Base-by-base conservation (phyloP, 2,797 vertebrate species). In the Rhinoraja longicauda region DNA sequence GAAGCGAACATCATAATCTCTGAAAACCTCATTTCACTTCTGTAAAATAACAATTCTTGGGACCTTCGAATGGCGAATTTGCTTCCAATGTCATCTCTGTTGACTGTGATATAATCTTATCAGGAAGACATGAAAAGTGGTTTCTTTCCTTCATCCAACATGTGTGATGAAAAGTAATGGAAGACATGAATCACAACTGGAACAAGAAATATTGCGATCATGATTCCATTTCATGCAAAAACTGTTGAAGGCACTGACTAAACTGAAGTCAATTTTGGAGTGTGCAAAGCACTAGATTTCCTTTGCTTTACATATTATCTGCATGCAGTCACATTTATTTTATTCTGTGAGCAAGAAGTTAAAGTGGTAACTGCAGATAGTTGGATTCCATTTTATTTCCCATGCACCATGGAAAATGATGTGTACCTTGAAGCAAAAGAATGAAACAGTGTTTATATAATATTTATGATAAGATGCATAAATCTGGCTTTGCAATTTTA, bases 401-500 rank as follows among this genome's bases (percentile, higher is more conserved):
- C 21, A 82, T 53, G 79, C 82, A 39, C 4, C 12, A 78, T 57
- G 45, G 57, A 82, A 82, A 82, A 21, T 57, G 57, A 57, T 57
- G 39, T 82, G 24, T 57, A 57, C 17, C 79, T 59, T 82, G 53
- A 82, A 82, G 79, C 79, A 82, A 82, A 57, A 21, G 45, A 59
- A 12, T 1, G 53, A 59, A 82, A 82, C 57, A 59, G 24, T 82
- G 24, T 15, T 57, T 82, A 57, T 82, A 53, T 36, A 15, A 32
- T 82, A 57, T 82, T 82, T 82, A 26, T 57, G 79, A 57, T 79
- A 82, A 29, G 79, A 82, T 82, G 24, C 24, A 82, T 82, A 29
- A 53, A 57, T 82, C 79, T 82, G 36, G 39, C 45, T 1, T 26
- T 57, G 45, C 24, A 36, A 29, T 57, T 82, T 82, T 57, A 26